Evolutionary conservation across 2,888 invertebrate genomes (phyloP).

Genomic region (Globia sparganii): DNA sequence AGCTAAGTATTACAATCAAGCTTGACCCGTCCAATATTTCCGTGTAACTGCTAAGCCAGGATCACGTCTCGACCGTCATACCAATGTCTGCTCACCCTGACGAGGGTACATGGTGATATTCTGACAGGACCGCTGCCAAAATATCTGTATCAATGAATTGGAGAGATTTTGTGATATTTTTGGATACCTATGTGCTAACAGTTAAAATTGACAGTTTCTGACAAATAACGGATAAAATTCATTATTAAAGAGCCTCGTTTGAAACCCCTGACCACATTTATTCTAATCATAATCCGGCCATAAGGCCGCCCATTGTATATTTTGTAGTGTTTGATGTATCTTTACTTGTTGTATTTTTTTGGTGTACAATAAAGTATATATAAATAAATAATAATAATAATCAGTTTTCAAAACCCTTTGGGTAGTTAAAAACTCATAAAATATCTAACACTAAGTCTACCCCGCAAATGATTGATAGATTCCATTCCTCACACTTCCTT

Average conservation of each 20-base stretch:
- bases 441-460: not conserved
- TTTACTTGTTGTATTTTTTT: no score
- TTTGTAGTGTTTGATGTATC: no score
- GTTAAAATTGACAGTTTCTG: not conserved
- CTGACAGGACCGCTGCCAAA: slow-evolving; percentile 18
- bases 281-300: not conserved
- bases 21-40: slow-evolving; percentile 4
- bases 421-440: not conserved
- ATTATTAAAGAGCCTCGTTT: not conserved
- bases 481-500: slow-evolving; percentile 19
- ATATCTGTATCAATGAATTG: slow-evolving; percentile 28
- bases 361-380: not conserved
- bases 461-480: slow-evolving; percentile 35
- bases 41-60: slow-evolving; percentile 9
- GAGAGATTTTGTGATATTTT: not conserved
- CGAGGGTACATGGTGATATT: slow-evolving; percentile 50
- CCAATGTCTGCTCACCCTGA: slow-evolving; percentile 39
- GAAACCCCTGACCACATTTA: not conserved
- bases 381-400: not conserved
- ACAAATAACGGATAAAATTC: not conserved
- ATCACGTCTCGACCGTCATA: slow-evolving; percentile 36
- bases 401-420: not conserved
- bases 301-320: no score
- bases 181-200: not conserved
- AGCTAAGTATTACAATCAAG: not conserved